Evolutionary conservation across 2,888 invertebrate genomes (phyloP).

Genomic region (Hyppa rectilinea): DNA sequence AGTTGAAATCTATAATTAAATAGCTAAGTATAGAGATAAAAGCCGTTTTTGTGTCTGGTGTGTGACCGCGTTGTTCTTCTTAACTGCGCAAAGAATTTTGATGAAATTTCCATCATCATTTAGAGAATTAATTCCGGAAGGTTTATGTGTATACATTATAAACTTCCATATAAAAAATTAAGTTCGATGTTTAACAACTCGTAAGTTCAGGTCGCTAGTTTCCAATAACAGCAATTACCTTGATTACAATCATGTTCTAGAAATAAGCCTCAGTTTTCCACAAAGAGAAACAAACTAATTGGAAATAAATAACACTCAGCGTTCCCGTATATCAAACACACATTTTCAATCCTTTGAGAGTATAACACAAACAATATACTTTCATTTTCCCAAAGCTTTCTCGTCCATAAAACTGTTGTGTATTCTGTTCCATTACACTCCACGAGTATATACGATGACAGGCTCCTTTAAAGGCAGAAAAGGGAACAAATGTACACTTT

Average conservation of each 20-base stretch:
- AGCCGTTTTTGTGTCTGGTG: too few species aligned
- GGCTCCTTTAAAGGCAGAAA: not conserved
- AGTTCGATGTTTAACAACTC: not conserved
- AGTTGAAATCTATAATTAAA: too few species aligned
- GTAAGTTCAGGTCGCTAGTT: not conserved
- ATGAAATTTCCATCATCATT: not conserved
- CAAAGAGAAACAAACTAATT: constrained; percentile 13
- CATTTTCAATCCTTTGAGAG: constrained; percentile 31
- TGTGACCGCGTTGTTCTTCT: not conserved
- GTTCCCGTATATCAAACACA: constrained; percentile 13
- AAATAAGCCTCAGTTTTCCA: constrained; percentile 18
- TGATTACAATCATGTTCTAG: constrained; percentile 1
- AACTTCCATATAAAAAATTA: not conserved
- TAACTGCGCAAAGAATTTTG: not conserved
- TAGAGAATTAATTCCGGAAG: not conserved
- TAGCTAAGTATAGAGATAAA: too few species aligned
- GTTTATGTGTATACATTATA: not conserved
- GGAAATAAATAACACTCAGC: constrained; percentile 24
- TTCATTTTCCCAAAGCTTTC: constrained; percentile 24
- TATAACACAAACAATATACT: constrained; percentile 16
- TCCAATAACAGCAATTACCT: constrained; percentile 1
- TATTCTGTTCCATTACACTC: constrained; percentile 36
- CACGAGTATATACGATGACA: constrained; percentile 12
- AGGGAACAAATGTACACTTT: constrained; percentile 11
- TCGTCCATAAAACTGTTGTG: constrained; percentile 23